phyloP scores from a whole-genome alignment of 2,113 vertebrate species.

The Ciconia maguari region DNA sequence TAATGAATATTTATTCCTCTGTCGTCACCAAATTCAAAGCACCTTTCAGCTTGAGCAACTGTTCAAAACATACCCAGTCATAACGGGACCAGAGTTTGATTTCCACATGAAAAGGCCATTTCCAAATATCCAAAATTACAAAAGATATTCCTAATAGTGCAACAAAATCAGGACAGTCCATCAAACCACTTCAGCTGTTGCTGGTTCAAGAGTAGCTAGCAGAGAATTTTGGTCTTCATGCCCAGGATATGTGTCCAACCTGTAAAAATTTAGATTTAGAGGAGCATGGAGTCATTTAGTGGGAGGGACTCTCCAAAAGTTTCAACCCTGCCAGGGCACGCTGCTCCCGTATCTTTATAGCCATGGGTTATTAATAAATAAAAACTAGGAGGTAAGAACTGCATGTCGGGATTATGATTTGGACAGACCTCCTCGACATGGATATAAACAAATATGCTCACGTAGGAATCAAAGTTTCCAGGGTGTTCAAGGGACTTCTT shows the following conservation, averaged over 20 bases:
- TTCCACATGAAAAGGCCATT: background rate
- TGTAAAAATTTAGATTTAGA: background rate
- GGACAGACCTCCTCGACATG: background rate
- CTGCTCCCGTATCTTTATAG: background rate
- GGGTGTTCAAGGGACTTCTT: background rate
- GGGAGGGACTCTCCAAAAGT: background rate
- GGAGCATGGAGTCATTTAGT: background rate
- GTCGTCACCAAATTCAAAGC: background rate
- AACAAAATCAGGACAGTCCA: background rate
- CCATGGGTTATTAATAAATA: background rate
- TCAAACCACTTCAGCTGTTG: background rate
- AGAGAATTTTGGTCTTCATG: background rate
- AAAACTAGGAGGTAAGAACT: background rate
- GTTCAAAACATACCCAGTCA: background rate
- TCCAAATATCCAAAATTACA: background rate
- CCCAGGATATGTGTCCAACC: background rate
- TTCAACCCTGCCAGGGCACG: rapidly evolving
- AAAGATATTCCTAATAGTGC: background rate
- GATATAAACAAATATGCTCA: background rate
- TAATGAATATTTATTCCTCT: background rate
- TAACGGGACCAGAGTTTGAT: background rate
- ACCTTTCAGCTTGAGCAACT: background rate
- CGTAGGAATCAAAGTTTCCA: rapidly evolving
- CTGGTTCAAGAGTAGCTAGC: background rate
- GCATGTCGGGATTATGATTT: rapidly evolving